phyloP scores from a whole-genome alignment of 92 coral and sea anemone species.

The Chrysogorgia sp. region DNA sequence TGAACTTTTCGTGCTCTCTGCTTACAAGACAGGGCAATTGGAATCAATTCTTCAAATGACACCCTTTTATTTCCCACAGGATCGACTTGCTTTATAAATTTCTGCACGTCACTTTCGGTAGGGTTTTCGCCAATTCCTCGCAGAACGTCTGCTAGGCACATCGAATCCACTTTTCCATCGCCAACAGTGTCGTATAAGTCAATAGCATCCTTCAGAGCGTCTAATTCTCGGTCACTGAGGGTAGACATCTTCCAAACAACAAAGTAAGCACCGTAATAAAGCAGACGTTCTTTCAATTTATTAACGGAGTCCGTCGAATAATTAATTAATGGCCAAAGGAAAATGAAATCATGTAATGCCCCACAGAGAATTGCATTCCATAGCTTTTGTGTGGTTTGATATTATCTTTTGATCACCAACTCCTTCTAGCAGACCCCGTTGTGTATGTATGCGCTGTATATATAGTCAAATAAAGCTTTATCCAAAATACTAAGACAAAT shows the following conservation, averaged over 20 bases:
- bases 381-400: constrained; percentile 36
- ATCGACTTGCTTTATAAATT: constrained; percentile 82
- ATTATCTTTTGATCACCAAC: neutral
- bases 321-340: constrained; percentile 22
- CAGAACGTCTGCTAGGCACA: constrained; percentile 78
- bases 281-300: no score
- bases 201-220: constrained; percentile 78
- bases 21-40: constrained; percentile 79
- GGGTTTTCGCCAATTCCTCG: constrained; percentile 95
- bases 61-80: constrained; percentile 76
- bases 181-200: constrained; percentile 87
- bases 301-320: constrained; percentile 5
- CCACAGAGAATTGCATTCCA: constrained; percentile 38
- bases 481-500: no score
- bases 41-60: constrained; percentile 87
- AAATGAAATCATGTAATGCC: constrained; percentile 4
- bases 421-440: neutral
- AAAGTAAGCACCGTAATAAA: neutral
- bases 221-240: constrained; percentile 75
- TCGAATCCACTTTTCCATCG: constrained; percentile 86
- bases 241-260: constrained; percentile 21
- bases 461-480: no score
- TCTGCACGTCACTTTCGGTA: constrained; percentile 88
- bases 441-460: no score
- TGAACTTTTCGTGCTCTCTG: constrained; percentile 71